Evolutionary conservation across 2,113 vertebrate genomes (phyloP).

Genomic region (Athene noctua): DNA sequence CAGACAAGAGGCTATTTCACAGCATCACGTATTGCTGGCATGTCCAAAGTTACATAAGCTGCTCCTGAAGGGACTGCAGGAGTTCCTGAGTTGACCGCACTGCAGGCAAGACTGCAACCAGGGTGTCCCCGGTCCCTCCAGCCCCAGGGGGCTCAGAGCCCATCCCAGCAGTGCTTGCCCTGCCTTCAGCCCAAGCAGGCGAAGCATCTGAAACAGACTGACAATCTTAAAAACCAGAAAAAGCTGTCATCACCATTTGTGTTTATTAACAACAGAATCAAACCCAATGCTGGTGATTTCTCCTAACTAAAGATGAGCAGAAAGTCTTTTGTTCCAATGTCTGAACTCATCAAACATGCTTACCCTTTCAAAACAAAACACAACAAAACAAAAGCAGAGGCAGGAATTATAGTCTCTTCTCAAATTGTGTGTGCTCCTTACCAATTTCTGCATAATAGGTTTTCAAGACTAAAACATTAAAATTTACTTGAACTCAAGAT

Average conservation of each 20-base stretch:
- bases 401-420: background rate
- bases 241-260: slow-evolving; percentile 7
- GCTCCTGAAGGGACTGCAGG: background rate
- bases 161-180: background rate
- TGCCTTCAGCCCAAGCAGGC: background rate
- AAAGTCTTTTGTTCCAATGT: background rate
- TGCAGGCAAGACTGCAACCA: background rate
- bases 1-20: background rate
- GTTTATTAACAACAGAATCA: slow-evolving; percentile 43
- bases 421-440: background rate
- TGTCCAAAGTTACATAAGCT: background rate
- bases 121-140: background rate
- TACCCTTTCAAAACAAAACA: background rate
- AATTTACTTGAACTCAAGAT: background rate
- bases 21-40: background rate
- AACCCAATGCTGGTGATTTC: background rate
- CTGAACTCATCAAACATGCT: background rate
- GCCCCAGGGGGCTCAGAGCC: background rate
- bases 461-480: background rate
- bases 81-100: background rate
- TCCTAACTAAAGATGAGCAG: background rate
- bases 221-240: background rate
- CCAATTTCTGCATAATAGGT: background rate
- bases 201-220: background rate
- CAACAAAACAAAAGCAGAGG: background rate